Conservation (phyloP, 1,140 invertebrate genomes). For the Drosophila teissieri region DNA sequence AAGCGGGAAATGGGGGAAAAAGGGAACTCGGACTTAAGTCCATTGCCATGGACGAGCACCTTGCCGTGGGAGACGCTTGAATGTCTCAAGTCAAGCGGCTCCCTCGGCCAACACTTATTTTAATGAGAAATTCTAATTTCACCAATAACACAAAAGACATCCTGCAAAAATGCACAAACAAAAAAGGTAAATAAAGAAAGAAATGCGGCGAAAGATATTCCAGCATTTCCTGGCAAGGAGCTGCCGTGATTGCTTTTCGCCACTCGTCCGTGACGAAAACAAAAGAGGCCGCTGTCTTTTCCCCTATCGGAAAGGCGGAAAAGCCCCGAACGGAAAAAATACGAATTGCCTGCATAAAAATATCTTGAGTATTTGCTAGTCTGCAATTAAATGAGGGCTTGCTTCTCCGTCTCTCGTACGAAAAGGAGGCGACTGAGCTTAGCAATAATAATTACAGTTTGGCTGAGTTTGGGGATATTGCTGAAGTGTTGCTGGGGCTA, state of each 20-base stretch:
- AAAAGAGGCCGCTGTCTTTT: constrained; percentile 46
- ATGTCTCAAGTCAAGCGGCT: constrained; percentile 77
- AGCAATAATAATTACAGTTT: constrained; percentile 56
- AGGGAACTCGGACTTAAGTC: constrained; percentile 55
- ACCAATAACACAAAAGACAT: constrained; percentile 74
- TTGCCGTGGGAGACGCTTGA: constrained; percentile 52
- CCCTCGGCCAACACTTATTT: constrained; percentile 77
- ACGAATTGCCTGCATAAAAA: constrained; percentile 67
- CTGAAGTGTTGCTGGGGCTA: constrained; percentile 47
- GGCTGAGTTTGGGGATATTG: constrained; percentile 9
- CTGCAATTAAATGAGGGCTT: constrained; percentile 66
- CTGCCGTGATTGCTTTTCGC: constrained; percentile 73
- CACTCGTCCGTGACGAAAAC: constrained; percentile 79
- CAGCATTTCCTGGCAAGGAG: constrained; percentile 36
- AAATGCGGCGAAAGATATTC: constrained; percentile 62
- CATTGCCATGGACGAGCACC: constrained; percentile 77
- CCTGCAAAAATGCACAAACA: constrained; percentile 63
- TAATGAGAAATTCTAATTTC: constrained; percentile 84
- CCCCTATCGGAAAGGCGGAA: constrained; percentile 27
- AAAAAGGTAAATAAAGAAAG: constrained; percentile 20
- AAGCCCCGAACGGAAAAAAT: constrained; percentile 23
- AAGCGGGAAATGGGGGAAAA: constrained; percentile 22
- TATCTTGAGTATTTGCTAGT: constrained; percentile 67
- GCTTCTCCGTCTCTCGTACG: not conserved
- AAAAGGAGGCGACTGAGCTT: constrained; percentile 24